A percentile compares a stretch with the other conserved stretches of the same genome.
These are phyloP conservation scores for Ophion obscuratus DNA, from an alignment of 2,888 invertebrate genomes.

Conservation along the genomic window DNA sequence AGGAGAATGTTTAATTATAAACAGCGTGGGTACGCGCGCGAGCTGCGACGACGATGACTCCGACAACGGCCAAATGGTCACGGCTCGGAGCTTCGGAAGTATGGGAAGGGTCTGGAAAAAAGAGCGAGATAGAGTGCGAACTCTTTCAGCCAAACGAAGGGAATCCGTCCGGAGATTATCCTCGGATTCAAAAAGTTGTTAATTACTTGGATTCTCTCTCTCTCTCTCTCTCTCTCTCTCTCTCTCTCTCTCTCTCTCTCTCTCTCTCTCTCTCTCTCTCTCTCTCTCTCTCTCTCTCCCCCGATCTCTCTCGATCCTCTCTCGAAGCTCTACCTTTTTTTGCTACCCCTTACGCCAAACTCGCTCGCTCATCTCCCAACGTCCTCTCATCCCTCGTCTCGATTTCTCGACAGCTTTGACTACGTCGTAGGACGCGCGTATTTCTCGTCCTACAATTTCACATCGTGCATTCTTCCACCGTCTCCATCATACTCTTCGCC, in stretches of 20 bases:
- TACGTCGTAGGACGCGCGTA: conserved; percentile 37
- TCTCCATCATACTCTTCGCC: conserved; percentile 45
- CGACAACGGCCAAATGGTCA: conserved; percentile 82
- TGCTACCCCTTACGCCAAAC: conserved; percentile 55
- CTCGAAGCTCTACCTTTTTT: conserved; percentile 45
- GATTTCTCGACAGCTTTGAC: conserved; percentile 49
- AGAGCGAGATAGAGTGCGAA: conserved; percentile 73
- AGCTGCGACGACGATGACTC: conserved; percentile 72
- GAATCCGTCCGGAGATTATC: conserved; percentile 84
- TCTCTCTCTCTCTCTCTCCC: neutral
- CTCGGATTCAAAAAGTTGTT: conserved; percentile 84
- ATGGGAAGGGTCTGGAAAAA: conserved; percentile 20
- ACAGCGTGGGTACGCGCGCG: conserved; percentile 75
- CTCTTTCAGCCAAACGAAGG: conserved; percentile 84
- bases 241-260: conserved; percentile 8
- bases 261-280: conserved; percentile 52
- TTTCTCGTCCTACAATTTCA: conserved; percentile 56
- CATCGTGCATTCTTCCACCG: conserved; percentile 70
- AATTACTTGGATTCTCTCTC: conserved; percentile 83
- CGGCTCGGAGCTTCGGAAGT: conserved; percentile 76
- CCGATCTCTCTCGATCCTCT: conserved; percentile 35
- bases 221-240: conserved; percentile 69
- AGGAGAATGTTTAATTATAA: conserved; percentile 83
- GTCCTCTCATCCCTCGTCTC: conserved; percentile 40
- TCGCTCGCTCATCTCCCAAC: conserved; percentile 55